phyloP scores from a whole-genome alignment of 2,113 vertebrate species.

The Paracanthobrama guichenoti region DNA sequence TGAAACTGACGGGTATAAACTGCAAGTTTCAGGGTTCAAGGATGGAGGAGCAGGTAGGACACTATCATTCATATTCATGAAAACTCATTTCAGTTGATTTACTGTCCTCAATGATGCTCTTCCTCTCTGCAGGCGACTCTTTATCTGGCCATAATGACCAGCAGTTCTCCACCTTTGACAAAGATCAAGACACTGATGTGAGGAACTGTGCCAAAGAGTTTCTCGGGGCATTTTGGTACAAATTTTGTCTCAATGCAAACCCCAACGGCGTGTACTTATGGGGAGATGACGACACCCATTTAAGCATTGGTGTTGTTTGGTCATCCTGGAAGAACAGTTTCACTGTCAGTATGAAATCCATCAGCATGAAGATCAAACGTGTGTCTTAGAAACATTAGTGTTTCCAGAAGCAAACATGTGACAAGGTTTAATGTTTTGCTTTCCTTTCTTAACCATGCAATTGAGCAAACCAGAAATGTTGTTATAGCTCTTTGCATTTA shows the following conservation, averaged over 20 bases:
- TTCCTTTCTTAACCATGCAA: not conserved
- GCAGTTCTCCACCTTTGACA: conserved; percentile 83
- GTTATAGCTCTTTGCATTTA: not conserved
- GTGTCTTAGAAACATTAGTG: not conserved
- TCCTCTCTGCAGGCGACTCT: conserved; percentile 71
- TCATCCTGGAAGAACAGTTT: conserved; percentile 39
- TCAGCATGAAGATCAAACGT: conserved; percentile 62
- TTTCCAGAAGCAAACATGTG: not conserved
- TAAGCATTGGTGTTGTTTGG: conserved; percentile 51
- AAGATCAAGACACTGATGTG: conserved; percentile 71
- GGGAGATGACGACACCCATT: conserved; percentile 45
- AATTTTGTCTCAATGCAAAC: conserved; percentile 71
- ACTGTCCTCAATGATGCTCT: not conserved
- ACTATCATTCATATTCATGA: not conserved
- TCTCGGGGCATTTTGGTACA: conserved; percentile 80
- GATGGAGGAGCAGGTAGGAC: not conserved
- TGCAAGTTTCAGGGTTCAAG: not conserved
- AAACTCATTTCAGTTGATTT: not conserved
- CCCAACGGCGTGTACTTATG: conserved; percentile 69
- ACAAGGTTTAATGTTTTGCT: not conserved
- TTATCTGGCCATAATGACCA: conserved; percentile 69
- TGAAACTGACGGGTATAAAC: not conserved
- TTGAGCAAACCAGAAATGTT: not conserved
- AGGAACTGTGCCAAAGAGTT: conserved; percentile 72
- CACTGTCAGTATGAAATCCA: conserved; percentile 50